Evolutionary conservation across 2,797 vertebrate genomes (phyloP).

Genomic region (Myotis daubentonii): DNA sequence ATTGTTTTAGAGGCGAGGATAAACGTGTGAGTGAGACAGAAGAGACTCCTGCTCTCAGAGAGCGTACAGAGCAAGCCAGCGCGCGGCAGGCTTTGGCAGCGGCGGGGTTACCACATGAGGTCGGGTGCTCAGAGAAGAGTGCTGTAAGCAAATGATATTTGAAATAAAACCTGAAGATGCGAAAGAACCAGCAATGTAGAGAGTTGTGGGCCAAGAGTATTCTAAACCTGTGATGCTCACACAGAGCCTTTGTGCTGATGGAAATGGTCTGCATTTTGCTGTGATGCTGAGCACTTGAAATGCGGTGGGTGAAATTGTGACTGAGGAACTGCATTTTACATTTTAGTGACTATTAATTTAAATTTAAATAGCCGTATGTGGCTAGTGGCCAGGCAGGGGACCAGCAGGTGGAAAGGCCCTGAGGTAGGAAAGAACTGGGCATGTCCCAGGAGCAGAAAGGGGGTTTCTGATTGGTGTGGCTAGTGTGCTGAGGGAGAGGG

Average conservation of each 20-base stretch:
- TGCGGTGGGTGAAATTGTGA: neutral
- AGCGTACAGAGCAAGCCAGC: neutral
- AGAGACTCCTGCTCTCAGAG: neutral
- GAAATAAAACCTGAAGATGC: neutral
- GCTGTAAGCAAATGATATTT: neutral
- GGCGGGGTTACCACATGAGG: neutral
- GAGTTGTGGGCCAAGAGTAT: neutral
- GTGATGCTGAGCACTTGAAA: neutral
- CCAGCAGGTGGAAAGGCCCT: neutral
- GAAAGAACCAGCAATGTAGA: neutral
- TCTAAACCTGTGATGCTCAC: neutral
- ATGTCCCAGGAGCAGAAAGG: neutral
- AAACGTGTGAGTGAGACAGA: neutral
- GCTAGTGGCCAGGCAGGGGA: neutral
- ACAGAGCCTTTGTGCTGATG: neutral
- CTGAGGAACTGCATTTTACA: neutral
- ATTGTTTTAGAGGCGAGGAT: neutral
- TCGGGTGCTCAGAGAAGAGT: neutral
- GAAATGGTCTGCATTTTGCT: neutral
- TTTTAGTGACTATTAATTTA: neutral
- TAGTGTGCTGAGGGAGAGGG: neutral
- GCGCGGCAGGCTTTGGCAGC: neutral
- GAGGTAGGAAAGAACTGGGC: neutral
- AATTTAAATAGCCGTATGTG: neutral
- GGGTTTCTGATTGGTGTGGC: neutral